Conservation (phyloP, 2,113 vertebrate species). For the Microcebus murinus region DNA sequence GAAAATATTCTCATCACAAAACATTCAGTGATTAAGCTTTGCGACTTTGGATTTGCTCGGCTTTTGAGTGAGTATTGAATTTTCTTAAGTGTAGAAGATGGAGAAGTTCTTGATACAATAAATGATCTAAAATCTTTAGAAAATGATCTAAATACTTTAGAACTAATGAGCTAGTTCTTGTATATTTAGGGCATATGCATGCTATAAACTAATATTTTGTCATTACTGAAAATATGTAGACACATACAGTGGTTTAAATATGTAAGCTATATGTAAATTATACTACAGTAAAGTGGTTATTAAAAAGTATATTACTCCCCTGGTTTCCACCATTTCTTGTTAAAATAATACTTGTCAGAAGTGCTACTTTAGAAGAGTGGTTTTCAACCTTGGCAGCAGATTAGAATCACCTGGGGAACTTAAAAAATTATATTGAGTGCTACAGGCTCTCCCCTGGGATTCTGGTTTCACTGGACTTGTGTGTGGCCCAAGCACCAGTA, state of each 20-base stretch:
- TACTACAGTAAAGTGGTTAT: neutral
- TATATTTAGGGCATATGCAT: neutral
- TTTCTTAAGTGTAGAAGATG: neutral
- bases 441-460: neutral
- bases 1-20: constrained; percentile 98
- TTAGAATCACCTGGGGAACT: constrained; percentile 1
- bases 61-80: constrained; percentile 92
- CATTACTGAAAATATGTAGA: constrained; percentile 31
- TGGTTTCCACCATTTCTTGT: neutral
- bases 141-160: neutral
- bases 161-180: neutral
- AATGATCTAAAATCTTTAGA: neutral
- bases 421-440: too few species aligned
- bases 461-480: neutral
- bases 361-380: neutral
- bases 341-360: constrained; percentile 30
- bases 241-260: constrained; percentile 1
- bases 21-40: constrained; percentile 96
- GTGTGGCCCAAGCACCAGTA: neutral
- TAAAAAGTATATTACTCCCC: neutral
- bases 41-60: constrained; percentile 97
- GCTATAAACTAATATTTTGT: neutral
- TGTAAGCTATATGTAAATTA: neutral
- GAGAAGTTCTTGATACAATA: constrained; percentile 7
- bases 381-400: constrained; percentile 35